phyloP scores from a whole-genome alignment of 2,888 invertebrate genomes.

The Itoplectis maculator region DNA sequence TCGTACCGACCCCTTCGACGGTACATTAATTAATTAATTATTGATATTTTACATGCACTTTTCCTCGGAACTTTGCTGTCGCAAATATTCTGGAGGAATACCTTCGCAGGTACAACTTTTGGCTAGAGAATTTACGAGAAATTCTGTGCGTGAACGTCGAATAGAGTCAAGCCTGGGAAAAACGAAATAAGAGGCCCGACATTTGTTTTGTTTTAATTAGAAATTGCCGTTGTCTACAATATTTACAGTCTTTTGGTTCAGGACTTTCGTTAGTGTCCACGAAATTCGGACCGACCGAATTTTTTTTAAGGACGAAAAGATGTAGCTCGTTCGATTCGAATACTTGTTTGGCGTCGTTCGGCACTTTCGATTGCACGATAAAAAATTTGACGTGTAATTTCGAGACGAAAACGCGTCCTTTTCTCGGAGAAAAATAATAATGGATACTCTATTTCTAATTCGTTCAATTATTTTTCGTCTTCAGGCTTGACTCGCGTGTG shows the following conservation, averaged over 20 bases:
- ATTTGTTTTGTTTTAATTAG: not conserved
- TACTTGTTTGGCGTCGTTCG: too few species aligned
- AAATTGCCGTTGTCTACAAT: not conserved
- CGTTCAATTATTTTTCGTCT: not conserved
- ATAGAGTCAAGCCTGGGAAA: constrained; percentile 16
- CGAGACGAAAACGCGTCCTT: not conserved
- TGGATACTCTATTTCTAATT: not conserved
- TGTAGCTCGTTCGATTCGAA: too few species aligned
- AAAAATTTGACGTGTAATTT: not conserved
- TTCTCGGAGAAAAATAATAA: not conserved
- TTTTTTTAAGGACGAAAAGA: too few species aligned
- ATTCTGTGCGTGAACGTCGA: constrained; percentile 19
- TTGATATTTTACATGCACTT: constrained; percentile 46
- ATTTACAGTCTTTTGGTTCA: constrained; percentile 6
- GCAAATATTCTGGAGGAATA: constrained; percentile 7
- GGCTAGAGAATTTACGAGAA: constrained; percentile 48
- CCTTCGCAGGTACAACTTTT: constrained; percentile 29
- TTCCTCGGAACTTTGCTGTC: constrained; percentile 5
- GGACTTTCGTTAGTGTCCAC: not conserved
- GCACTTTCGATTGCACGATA: too few species aligned
- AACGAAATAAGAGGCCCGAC: not conserved
- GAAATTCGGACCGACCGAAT: too few species aligned
- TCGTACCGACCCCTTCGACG: constrained; percentile 36
- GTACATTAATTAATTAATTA: constrained; percentile 57
- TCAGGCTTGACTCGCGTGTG: not conserved